phyloP scores from a whole-genome alignment of 2,888 invertebrate genomes.

The Coelopa pilipes region DNA sequence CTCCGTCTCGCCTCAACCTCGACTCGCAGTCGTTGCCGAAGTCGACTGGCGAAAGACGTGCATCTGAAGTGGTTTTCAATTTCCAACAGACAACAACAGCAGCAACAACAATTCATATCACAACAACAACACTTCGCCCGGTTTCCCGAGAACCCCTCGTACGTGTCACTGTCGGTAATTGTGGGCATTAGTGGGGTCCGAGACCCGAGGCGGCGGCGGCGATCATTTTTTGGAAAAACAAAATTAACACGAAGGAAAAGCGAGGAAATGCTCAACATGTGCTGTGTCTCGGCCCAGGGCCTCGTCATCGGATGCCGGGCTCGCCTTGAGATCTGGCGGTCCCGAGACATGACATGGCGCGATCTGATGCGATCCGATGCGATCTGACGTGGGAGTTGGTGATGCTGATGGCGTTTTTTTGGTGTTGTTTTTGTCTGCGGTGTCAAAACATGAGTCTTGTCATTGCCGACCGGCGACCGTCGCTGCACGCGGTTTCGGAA shows the following conservation, averaged over 20 bases:
- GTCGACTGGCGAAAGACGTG: too few relatives aligned
- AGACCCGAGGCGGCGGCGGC: background rate
- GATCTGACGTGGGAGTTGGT: constrained; percentile 16
- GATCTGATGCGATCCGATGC: too few relatives aligned
- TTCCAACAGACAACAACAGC: too few relatives aligned
- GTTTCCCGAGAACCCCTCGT: background rate
- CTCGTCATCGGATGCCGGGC: too few relatives aligned
- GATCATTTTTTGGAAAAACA: constrained; percentile 1
- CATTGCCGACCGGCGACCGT: background rate
- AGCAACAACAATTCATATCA: too few relatives aligned
- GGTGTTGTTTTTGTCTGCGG: background rate
- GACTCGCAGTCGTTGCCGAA: too few relatives aligned
- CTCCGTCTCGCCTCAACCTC: too few relatives aligned
- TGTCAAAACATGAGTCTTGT: constrained; percentile 24
- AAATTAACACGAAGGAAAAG: constrained; percentile 11
- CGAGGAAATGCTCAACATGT: constrained; percentile 11
- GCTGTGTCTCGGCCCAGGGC: background rate
- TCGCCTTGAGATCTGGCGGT: background rate
- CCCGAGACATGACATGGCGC: background rate
- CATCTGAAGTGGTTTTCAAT: too few relatives aligned
- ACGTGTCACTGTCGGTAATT: constrained; percentile 23
- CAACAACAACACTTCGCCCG: too few relatives aligned
- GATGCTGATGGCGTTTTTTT: too few relatives aligned
- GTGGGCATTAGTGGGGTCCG: background rate
- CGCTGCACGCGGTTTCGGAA: constrained; percentile 9